Evolutionary conservation across 2,113 vertebrate genomes (phyloP).

Genomic region (Mormyrus iriodes): DNA sequence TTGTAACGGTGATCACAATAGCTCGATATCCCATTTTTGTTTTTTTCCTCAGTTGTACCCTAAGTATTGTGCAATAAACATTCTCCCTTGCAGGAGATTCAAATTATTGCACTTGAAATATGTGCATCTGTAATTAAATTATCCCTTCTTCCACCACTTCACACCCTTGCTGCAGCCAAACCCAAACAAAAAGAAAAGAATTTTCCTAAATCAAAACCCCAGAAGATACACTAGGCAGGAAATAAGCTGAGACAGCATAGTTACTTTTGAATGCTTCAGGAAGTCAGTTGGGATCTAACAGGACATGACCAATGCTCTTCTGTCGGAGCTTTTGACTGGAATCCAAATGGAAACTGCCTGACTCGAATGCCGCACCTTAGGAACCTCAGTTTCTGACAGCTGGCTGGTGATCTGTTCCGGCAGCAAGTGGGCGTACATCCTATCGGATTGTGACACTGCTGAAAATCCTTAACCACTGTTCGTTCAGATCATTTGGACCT

Average conservation of each 20-base stretch:
- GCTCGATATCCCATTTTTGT: neutral
- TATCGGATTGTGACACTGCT: neutral
- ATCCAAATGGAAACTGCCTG: neutral
- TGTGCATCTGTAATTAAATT: constrained; percentile 6
- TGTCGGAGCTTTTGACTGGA: neutral
- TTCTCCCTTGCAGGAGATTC: neutral
- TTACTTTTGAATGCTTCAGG: neutral
- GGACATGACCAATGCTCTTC: neutral
- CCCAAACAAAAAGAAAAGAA: neutral
- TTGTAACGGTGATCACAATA: neutral
- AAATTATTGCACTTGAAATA: neutral
- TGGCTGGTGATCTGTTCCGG: neutral
- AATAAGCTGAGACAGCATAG: neutral
- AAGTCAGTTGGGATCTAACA: neutral
- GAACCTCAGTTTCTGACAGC: neutral
- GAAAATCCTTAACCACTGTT: neutral
- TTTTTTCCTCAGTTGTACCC: neutral
- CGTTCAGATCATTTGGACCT: neutral
- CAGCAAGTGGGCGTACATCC: neutral
- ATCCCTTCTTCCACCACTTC: neutral
- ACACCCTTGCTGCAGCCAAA: neutral
- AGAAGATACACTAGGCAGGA: neutral
- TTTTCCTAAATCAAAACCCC: neutral
- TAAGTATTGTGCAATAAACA: neutral
- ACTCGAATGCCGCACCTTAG: neutral